A percentile compares a stretch with the other conserved stretches of the same genome.
Evolutionary conservation across 2,888 invertebrate species (phyloP).

Genomic region (Drosophila suboccidentalis): DNA sequence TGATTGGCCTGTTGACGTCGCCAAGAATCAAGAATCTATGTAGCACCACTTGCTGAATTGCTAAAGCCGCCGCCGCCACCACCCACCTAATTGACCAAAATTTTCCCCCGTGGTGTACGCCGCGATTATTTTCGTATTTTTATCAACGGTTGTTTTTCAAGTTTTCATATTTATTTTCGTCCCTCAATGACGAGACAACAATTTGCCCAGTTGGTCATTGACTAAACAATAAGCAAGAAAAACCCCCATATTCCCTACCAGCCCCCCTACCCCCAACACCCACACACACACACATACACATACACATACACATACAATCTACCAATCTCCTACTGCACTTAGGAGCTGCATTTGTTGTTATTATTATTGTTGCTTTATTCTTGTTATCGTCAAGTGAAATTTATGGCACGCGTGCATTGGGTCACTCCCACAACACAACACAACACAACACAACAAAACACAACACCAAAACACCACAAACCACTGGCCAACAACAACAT

Average conservation of each 20-base stretch:
- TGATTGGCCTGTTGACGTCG: constrained; percentile 43
- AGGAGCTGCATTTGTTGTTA: constrained; percentile 42
- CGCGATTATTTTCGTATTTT: constrained; percentile 55
- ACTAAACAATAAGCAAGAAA: constrained; percentile 21
- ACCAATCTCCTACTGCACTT: constrained; percentile 37
- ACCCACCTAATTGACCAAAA: constrained; percentile 17
- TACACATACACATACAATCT: background rate
- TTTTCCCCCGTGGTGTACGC: constrained; percentile 28
- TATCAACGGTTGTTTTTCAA: constrained; percentile 60
- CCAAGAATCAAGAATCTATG: background rate
- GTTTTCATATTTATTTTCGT: constrained; percentile 54
- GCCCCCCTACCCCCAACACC: no score
- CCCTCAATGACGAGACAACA: constrained; percentile 46
- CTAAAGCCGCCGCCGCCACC: background rate
- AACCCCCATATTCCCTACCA: no score
- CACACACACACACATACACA: background rate
- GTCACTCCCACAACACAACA: constrained; percentile 18
- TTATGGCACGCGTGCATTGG: constrained; percentile 61
- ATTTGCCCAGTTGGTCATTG: constrained; percentile 58
- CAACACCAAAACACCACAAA: background rate
- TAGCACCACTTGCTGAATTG: constrained; percentile 5
- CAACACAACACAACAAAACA: constrained; percentile 9
- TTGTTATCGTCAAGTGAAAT: constrained; percentile 50
- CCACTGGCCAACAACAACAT: constrained; percentile 2
- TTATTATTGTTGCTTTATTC: constrained; percentile 22